phyloP scores from a whole-genome alignment of 2,113 vertebrate species.

The Hypomesus transpacificus region DNA sequence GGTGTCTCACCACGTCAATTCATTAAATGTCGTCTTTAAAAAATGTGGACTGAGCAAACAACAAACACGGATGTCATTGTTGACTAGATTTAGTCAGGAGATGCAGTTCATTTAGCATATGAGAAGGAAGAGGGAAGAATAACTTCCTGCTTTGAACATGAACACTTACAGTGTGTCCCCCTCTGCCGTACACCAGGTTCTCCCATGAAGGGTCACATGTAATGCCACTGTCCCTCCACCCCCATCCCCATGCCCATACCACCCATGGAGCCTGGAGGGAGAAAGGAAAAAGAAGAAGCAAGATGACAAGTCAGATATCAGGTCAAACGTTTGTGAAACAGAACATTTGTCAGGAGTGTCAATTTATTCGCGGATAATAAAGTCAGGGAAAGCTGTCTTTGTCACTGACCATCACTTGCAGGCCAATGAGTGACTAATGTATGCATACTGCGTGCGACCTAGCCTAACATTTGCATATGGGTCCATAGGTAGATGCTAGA shows the following conservation, averaged over 20 bases:
- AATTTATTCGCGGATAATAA: not conserved
- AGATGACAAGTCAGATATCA: not conserved
- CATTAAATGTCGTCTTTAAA: too few relatives aligned
- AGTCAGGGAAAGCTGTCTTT: not conserved
- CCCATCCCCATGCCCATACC: conserved; percentile 95
- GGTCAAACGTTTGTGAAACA: not conserved
- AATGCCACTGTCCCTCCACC: conserved; percentile 97
- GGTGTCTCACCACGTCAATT: too few relatives aligned
- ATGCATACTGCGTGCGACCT: not conserved
- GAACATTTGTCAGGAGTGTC: not conserved
- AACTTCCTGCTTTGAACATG: too few relatives aligned
- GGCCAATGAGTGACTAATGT: not conserved
- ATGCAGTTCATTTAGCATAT: too few relatives aligned
- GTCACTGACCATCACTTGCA: not conserved
- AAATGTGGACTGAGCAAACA: too few relatives aligned
- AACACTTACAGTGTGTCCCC: conserved; percentile 22
- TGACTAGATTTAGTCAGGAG: too few relatives aligned
- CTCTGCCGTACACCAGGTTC: not conserved
- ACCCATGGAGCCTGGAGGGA: conserved; percentile 84
- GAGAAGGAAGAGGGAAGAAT: not conserved
- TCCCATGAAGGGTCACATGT: conserved; percentile 82
- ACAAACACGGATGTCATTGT: too few relatives aligned
- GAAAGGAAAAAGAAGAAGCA: conserved; percentile 58
- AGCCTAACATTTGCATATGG: not conserved
- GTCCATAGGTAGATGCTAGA: not conserved